A percentile compares a stretch with the other conserved stretches of the same genome.
Conservation (phyloP, 2,797 vertebrate genomes). For the Notolabrus celidotus region DNA sequence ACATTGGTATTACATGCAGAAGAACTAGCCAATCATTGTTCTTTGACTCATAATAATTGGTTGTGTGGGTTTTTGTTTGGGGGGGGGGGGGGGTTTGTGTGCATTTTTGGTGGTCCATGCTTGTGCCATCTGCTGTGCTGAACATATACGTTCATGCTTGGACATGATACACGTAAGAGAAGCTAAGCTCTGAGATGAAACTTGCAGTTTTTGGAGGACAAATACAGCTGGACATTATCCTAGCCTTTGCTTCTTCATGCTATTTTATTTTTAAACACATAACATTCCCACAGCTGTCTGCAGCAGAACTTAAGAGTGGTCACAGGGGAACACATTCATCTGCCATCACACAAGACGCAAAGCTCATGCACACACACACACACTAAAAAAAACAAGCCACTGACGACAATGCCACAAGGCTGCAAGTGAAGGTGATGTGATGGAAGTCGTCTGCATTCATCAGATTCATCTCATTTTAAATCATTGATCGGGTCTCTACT, state of each 20-base stretch:
- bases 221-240: constrained; percentile 44
- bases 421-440: constrained; percentile 54
- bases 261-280: constrained; percentile 60
- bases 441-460: constrained; percentile 72
- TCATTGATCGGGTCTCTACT: constrained; percentile 77
- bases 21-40: constrained; percentile 76
- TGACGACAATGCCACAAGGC: constrained; percentile 43
- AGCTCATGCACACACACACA: constrained; percentile 16
- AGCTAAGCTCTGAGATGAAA: constrained; percentile 32
- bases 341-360: constrained; percentile 28
- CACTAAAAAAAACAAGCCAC: constrained; percentile 26
- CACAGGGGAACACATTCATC: constrained; percentile 54
- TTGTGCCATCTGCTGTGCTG: constrained; percentile 69
- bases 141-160: constrained; percentile 41
- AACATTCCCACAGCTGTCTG: constrained; percentile 56
- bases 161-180: constrained; percentile 27
- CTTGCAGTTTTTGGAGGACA: constrained; percentile 20
- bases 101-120: constrained; percentile 35
- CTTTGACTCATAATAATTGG: constrained; percentile 58
- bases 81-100: constrained; percentile 11
- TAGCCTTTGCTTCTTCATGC: constrained; percentile 26
- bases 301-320: constrained; percentile 33
- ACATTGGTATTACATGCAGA: constrained; percentile 73
- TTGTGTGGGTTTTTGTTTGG: constrained; percentile 42
- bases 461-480: constrained; percentile 75